phyloP scores from a whole-genome alignment of 2,797 vertebrate species.

The Columba guinea region DNA sequence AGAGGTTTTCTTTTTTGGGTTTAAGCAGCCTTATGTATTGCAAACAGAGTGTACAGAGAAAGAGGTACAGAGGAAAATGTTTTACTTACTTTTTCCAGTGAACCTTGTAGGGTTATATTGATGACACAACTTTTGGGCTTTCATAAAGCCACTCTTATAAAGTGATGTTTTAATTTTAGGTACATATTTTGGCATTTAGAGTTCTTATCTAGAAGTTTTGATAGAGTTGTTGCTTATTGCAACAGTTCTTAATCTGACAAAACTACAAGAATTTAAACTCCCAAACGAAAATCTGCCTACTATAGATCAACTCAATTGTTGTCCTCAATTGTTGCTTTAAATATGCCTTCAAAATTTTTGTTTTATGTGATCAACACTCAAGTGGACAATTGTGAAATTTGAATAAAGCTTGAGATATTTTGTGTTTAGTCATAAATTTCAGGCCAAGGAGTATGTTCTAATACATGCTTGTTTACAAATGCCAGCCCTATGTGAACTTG shows the following conservation, averaged over 20 bases:
- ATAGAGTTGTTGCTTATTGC: background rate
- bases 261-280: background rate
- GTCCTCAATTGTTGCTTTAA: background rate
- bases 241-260: background rate
- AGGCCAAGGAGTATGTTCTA: background rate
- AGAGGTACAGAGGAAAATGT: background rate
- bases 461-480: background rate
- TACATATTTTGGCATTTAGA: background rate
- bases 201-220: background rate
- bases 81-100: background rate
- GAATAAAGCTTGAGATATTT: background rate
- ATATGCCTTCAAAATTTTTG: background rate
- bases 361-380: rapidly evolving
- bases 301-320: background rate
- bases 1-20: background rate
- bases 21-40: background rate
- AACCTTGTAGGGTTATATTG: background rate
- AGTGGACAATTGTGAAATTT: background rate
- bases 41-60: background rate
- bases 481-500: background rate
- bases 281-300: background rate
- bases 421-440: background rate
- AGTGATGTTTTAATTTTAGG: background rate
- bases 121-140: background rate
- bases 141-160: background rate